Conservation (phyloP, 2,888 invertebrate species). For the Tricholauxania praeusta region DNA sequence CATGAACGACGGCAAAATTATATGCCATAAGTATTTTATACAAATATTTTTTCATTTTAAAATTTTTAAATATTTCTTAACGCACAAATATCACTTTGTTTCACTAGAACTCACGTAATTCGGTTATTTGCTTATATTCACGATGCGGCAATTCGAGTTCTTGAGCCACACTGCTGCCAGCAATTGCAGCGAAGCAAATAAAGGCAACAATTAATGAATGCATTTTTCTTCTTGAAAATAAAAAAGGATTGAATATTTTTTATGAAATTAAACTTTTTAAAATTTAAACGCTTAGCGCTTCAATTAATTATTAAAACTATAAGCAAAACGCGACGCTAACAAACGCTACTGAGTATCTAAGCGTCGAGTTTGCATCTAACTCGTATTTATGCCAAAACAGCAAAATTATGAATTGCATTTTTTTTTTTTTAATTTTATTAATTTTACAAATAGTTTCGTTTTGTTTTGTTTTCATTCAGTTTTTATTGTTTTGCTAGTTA, state of each 20-base stretch:
- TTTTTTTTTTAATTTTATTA: background rate
- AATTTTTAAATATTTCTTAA: too few species aligned
- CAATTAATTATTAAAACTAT: background rate
- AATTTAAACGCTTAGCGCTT: background rate
- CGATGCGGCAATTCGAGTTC: conserved; percentile 27
- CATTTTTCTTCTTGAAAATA: background rate
- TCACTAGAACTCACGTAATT: conserved; percentile 52
- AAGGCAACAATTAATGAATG: conserved; percentile 35
- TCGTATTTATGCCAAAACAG: conserved; percentile 55
- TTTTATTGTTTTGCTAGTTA: background rate
- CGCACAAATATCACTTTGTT: conserved; percentile 2
- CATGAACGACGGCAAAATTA: too few species aligned
- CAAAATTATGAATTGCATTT: conserved; percentile 1
- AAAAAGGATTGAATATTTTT: too few species aligned
- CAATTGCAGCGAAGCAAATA: conserved; percentile 39
- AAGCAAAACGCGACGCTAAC: conserved; percentile 34
- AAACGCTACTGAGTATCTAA: conserved; percentile 54
- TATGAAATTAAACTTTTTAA: background rate
- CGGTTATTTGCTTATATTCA: conserved; percentile 51
- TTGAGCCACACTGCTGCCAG: background rate
- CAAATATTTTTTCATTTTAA: too few species aligned
- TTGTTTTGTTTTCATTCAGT: background rate
- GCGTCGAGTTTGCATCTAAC: conserved; percentile 41
- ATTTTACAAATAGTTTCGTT: background rate
- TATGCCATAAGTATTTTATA: too few species aligned